phyloP scores from a whole-genome alignment of 2,797 vertebrate species.

The Psittacula echo region DNA sequence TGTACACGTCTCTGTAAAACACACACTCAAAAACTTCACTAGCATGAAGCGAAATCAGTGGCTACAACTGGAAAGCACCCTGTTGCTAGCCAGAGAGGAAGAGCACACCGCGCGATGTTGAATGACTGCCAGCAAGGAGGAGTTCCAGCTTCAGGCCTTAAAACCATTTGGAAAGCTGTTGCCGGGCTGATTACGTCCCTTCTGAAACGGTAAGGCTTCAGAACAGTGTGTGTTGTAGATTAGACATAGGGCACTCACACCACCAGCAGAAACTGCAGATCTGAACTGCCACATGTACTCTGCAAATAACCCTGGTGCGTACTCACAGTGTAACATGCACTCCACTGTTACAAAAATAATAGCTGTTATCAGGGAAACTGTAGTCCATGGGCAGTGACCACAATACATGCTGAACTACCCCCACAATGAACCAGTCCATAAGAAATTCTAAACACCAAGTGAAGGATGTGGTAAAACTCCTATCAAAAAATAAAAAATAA shows the following conservation, averaged over 20 bases:
- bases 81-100: not conserved
- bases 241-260: not conserved
- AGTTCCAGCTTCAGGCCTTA: not conserved
- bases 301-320: fast-evolving
- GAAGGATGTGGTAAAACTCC: not conserved
- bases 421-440: fast-evolving
- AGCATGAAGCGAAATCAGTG: not conserved
- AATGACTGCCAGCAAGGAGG: slow-evolving; percentile 5
- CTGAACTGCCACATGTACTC: not conserved
- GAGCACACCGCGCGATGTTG: not conserved
- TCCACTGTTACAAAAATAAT: fast-evolving
- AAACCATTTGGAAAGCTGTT: slow-evolving; percentile 4
- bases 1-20: not conserved
- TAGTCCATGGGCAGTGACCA: not conserved
- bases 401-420: fast-evolving
- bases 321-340: fast-evolving
- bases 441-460: not conserved
- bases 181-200: not conserved
- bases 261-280: not conserved
- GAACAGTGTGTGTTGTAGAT: not conserved
- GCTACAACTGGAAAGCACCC: not conserved
- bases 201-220: not conserved
- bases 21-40: not conserved
- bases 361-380: fast-evolving
- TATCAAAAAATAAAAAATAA: not conserved